These are phyloP conservation scores for Pandemis heparana DNA, from an alignment of 2,888 invertebrate species.

Conservation along the genomic window DNA sequence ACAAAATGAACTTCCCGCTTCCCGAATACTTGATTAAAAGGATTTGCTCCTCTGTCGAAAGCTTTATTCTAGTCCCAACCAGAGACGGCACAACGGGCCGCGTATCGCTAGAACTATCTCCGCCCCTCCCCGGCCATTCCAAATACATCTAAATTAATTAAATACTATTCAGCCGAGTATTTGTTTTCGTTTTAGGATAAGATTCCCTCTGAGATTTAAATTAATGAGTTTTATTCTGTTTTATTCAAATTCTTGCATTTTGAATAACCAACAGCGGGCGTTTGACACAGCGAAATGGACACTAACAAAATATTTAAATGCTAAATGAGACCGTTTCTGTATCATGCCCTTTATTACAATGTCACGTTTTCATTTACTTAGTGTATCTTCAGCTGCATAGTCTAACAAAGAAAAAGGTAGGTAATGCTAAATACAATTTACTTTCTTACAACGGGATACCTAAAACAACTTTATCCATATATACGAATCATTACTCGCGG, in stretches of 20 bases:
- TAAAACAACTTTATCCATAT: no score
- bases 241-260: background rate
- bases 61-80: constrained; percentile 3
- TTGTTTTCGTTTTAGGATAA: constrained; percentile 38
- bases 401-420: no score
- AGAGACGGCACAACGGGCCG: constrained; percentile 18
- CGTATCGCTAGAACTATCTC: constrained; percentile 39
- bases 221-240: constrained; percentile 13
- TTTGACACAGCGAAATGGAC: background rate
- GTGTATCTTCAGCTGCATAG: no score
- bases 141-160: constrained; percentile 43
- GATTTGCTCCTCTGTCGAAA: background rate
- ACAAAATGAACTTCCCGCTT: no score
- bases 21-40: background rate
- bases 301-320: no score
- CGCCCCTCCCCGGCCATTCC: constrained; percentile 15
- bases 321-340: no score
- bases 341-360: background rate
- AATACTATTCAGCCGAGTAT: constrained; percentile 33
- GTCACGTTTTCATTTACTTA: no score
- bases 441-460: no score
- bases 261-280: background rate
- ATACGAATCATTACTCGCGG: no score
- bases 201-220: constrained; percentile 9
- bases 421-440: no score